A percentile compares a stretch with the other conserved stretches of the same genome.
These are phyloP conservation scores for Lateolabrax maculatus DNA, from an alignment of 2,797 vertebrate genomes.

Conservation along the genomic window DNA sequence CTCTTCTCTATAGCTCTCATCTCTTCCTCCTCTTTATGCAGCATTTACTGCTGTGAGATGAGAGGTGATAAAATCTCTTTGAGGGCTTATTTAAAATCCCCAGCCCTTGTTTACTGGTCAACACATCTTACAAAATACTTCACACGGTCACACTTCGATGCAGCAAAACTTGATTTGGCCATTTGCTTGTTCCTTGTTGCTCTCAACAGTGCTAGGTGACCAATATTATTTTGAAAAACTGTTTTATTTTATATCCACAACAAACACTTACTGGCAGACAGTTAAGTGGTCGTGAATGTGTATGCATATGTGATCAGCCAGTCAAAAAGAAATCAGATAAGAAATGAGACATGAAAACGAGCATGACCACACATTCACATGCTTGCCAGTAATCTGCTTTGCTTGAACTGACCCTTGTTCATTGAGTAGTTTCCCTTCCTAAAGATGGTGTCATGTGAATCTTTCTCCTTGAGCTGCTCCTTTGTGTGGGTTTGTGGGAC, in stretches of 20 bases:
- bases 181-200: no score
- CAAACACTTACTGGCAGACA: neutral
- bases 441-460: constrained; percentile 27
- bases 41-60: neutral
- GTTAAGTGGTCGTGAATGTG: neutral
- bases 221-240: neutral
- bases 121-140: neutral
- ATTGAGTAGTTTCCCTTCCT: constrained; percentile 51
- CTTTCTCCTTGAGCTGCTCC: constrained; percentile 7
- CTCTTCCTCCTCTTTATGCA: constrained; percentile 46
- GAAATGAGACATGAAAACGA: constrained; percentile 6
- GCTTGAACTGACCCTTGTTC: neutral
- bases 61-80: constrained; percentile 37
- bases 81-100: constrained; percentile 10
- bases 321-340: neutral
- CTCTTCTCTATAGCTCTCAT: constrained; percentile 51
- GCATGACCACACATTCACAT: neutral
- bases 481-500: neutral
- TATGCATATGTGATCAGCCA: neutral
- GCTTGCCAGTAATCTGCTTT: constrained; percentile 36
- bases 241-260: neutral
- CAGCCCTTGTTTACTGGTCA: neutral
- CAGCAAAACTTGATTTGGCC: constrained; percentile 6
- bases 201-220: neutral
- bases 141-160: neutral